Base-by-base conservation (phyloP, 2,113 vertebrate species). In the Dicrurus megarhynchus region DNA sequence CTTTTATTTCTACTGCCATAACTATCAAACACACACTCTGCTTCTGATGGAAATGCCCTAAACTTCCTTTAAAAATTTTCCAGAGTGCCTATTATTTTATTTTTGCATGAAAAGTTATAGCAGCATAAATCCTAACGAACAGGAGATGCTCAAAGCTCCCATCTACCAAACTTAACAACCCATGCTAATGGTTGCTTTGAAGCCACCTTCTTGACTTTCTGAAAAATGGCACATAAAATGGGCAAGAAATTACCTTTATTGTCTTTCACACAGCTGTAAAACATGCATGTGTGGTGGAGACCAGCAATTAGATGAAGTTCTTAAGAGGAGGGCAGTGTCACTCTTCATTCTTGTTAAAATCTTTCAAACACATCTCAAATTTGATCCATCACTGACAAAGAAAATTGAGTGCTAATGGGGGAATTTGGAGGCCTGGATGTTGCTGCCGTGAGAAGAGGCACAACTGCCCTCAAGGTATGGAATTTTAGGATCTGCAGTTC, bases 121-220 rank as follows among this genome's bases (percentile, higher is more conserved):
- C 49, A 70, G 33, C 57, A 83, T 89, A 82, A 89, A 74, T 76
- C 77, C 26, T 79, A 73, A 89, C 1, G 44, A 90, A 73, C 35
- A 28, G 44, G 90, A 83, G 53, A 65, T 3, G 3, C 41, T 84
- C 42, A 84, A 91, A 90, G 65, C 65, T 55, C 49, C 22, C 39
- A 42, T 89, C 65, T 59, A 93, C 85, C 86, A 79, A 74, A 63
- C 19, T 84, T 85, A 84, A 96, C 76, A 92, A 27, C 39, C 88
- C 37, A 21, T 37, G 33, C 18, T 92, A 88, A 89, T 24, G 28
- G 41, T 59, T 78, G 26, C 63, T 55, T 16, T 65, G 63, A 75
- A 70, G n/a, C 9, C 37, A 44, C 4, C 1, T 35, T 47, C 52
- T 35, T 44, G 27, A 27, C 39, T 89, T 89, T 63, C 47, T 52